Base-by-base conservation (phyloP, 2,113 vertebrate genomes). In the Cairina moschata region DNA sequence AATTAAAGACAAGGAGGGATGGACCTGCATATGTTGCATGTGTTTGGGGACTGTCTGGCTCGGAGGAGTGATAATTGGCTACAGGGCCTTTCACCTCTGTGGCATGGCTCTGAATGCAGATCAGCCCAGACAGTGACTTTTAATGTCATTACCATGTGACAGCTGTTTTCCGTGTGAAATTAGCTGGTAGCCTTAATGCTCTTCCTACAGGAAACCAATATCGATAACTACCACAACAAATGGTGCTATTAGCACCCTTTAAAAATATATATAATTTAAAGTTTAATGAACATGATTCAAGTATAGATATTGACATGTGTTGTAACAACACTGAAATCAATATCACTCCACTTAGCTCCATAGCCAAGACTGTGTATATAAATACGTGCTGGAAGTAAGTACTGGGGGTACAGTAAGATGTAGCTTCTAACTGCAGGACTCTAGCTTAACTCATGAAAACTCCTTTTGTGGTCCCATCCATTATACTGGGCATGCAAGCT, bases 81-180 rank as follows among this genome's bases (percentile, higher is more conserved):
- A 68, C 88, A 95, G 81, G 93, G 66, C 96, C 95, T 96, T 96
- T 96, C 93, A 96, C 96, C 95, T 91, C 85, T 56, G 0, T 89
- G 92, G 71, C 88, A 76, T 79, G 91, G 93, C 68, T 91, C 65
- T 90, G 95, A 96, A 96, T 96, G 83, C 67, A 88, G 96, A 97
- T 96, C 95, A 96, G 91, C 84, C 85, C 32, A 71, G 31, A 68
- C 31, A 44, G 93, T 93, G 92, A 78, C 86, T 96, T 96, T 71
- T 95, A 93, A 86, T 95, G 93, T 78, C 71, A 86, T 95, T 94
- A 52, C 54, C 79, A 44, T 80, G 74, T 96, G 92, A 80, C 94
- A 95, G 91, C 92, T 96, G 93, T 71, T 91, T 94, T 89, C 86
- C 0, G 1, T 89, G n/a, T 85, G 91, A 94, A 96, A 96, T 92